Evolutionary conservation across 2,888 invertebrate genomes (phyloP), one percentile per base, ranked within the genome.

Genomic region (Pteria penguin): DNA sequence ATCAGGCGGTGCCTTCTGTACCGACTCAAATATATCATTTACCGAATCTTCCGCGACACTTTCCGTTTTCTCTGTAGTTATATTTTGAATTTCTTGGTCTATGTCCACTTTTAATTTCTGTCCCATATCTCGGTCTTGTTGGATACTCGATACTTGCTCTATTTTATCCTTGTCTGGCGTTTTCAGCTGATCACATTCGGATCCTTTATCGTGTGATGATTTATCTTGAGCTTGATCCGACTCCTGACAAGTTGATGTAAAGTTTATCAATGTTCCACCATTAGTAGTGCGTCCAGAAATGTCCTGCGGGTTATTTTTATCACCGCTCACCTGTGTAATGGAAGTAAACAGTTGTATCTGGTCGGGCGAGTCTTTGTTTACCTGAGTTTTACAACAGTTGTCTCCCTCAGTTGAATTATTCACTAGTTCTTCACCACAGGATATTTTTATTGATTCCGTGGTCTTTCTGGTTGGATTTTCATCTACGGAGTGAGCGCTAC

Each of bases 221-320:
- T 45, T 45, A 45, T 18, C 18, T 14, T 45, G 45, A 26, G 26
- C 27, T 8, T 29, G 14, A 60, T 60, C 60, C 27, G 27, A 26
- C 60, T 27, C 27, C 27, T 60, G 60, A 60, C 60, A 60, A 60
- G 24, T 27, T 60, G 60, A 60, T 60, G 60, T 60, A 60, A 14
- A 18, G 27, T 60, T 22, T 60, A 60, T 60, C 60, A 60, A 60
- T 60, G 18, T 18, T 4, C 27, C 27, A 27, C 27, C 60, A 60
- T 2, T 26, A 60, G 26, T 26, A 4, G 22, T 26, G 14, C 27
- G 60, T 14, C 14, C 14, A 60, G 24, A 18, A 26, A 22, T 27
- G 24, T 60, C 60, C 22, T 26, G 60, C 26, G 24, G 22, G 27
- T 27, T 27, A 18, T 60, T 60, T 26, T n/a, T 26, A 60, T 60